These are phyloP conservation scores for Dromius quadrimaculatus DNA, from an alignment of 2,888 invertebrate genomes.

Conservation along the genomic window DNA sequence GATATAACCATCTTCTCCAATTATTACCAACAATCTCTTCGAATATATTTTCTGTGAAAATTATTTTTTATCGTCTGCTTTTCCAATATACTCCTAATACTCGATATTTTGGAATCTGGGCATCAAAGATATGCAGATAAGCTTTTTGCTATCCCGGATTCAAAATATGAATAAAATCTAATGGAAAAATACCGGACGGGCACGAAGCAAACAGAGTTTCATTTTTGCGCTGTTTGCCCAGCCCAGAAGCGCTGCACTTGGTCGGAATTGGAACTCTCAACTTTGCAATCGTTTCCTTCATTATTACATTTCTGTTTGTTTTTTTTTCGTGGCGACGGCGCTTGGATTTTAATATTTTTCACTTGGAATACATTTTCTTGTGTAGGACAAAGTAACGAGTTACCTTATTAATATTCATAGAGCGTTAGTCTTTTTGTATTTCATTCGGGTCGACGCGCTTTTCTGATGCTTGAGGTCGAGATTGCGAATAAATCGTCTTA, in stretches of 20 bases:
- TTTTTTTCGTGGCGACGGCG: conserved; percentile 18
- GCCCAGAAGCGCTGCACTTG: neutral
- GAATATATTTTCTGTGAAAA: no score
- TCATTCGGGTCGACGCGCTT: conserved; percentile 52
- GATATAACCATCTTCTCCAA: no score
- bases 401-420: conserved; percentile 53
- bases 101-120: conserved; percentile 20
- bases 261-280: conserved; percentile 10
- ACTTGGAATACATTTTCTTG: conserved; percentile 45
- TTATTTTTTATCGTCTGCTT: no score
- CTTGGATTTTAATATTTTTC: conserved; percentile 51
- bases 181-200: conserved; percentile 17
- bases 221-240: conserved; percentile 35
- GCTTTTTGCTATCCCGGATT: conserved; percentile 18
- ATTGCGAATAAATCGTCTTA: conserved; percentile 53
- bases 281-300: conserved; percentile 17
- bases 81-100: conserved; percentile 19
- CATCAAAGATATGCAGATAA: conserved; percentile 27
- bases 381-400: conserved; percentile 42
- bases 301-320: conserved; percentile 45
- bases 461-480: conserved; percentile 52
- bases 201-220: neutral
- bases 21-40: no score
- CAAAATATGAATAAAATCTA: conserved; percentile 23
- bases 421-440: conserved; percentile 49